Evolutionary conservation across 2,113 vertebrate genomes (phyloP).

Genomic region (Reinhardtius hippoglossoides): DNA sequence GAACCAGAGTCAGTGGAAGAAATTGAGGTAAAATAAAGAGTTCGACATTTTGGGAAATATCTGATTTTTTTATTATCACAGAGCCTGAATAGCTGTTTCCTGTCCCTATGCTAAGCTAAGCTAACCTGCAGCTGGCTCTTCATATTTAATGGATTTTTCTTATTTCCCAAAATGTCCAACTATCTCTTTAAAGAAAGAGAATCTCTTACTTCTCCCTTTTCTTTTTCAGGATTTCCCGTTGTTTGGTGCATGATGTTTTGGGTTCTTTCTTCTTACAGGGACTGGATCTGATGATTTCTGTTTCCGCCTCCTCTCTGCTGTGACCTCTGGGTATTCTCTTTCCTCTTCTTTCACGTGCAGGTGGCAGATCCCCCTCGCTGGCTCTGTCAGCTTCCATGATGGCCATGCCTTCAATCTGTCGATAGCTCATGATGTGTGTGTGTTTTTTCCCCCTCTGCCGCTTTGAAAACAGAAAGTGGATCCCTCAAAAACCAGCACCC

Average conservation of each 20-base stretch:
- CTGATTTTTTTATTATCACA: no score
- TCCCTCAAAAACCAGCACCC: constrained; percentile 77
- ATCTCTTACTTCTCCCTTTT: background rate
- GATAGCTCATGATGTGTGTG: constrained; percentile 18
- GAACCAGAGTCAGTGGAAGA: constrained; percentile 39
- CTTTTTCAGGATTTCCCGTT: background rate
- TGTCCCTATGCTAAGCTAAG: constrained; percentile 1
- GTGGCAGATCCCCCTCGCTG: constrained; percentile 28
- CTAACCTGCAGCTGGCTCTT: background rate
- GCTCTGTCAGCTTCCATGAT: constrained; percentile 20
- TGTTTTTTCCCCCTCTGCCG: constrained; percentile 41
- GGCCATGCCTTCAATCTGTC: background rate
- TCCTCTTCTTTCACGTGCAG: constrained; percentile 41
- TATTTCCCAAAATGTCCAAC: constrained; percentile 3
- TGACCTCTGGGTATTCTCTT: constrained; percentile 2
- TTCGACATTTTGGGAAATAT: constrained; percentile 6
- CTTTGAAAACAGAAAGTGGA: constrained; percentile 74
- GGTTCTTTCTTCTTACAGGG: constrained; percentile 14
- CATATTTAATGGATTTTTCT: background rate
- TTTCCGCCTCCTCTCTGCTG: constrained; percentile 6
- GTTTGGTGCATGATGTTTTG: constrained; percentile 12
- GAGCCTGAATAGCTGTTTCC: no score
- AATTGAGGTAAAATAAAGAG: constrained; percentile 57
- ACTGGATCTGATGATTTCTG: background rate
- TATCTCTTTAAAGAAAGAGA: constrained; percentile 2